A percentile compares a stretch with the other conserved stretches of the same genome.
Conservation (phyloP, 2,113 vertebrate genomes). For the Oncorhynchus clarkii region DNA sequence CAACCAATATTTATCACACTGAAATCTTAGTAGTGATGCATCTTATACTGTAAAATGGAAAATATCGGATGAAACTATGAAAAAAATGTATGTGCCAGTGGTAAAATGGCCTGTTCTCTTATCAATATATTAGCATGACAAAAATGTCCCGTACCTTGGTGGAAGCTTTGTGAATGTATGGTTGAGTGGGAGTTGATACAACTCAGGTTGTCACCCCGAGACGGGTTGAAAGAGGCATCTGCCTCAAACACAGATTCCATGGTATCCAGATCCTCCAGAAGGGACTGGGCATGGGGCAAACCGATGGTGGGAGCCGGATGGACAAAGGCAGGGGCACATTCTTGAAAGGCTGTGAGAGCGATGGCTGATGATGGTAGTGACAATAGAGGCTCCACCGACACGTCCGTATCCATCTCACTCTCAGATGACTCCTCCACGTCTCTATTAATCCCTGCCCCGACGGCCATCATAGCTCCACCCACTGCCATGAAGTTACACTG, state of each 20-base stretch:
- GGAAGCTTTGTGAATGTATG: constrained; percentile 71
- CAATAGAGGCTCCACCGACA: background rate
- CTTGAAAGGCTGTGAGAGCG: constrained; percentile 19
- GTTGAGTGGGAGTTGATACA: constrained; percentile 84
- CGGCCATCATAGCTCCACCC: constrained; percentile 44
- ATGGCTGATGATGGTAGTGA: background rate
- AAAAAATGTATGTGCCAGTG: background rate
- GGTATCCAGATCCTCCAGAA: constrained; percentile 79
- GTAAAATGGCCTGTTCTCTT: background rate
- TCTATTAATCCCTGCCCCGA: background rate
- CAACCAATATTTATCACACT: no score
- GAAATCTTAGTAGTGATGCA: background rate
- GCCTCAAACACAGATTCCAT: constrained; percentile 82
- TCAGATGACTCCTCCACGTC: no score
- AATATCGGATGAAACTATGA: background rate
- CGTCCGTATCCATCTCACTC: constrained; percentile 26
- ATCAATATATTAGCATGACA: background rate
- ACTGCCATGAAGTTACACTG: constrained; percentile 47
- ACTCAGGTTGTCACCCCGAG: constrained; percentile 79
- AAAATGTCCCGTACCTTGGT: constrained; percentile 66
- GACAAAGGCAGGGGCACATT: constrained; percentile 39
- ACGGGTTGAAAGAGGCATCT: constrained; percentile 75
- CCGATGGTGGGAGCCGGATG: constrained; percentile 59
- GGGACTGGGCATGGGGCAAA: constrained; percentile 74
- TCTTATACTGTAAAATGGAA: background rate